phyloP scores from a whole-genome alignment of 37 sponge, comb jelly and placozoan species.

The Amphimedon queenslandica region DNA sequence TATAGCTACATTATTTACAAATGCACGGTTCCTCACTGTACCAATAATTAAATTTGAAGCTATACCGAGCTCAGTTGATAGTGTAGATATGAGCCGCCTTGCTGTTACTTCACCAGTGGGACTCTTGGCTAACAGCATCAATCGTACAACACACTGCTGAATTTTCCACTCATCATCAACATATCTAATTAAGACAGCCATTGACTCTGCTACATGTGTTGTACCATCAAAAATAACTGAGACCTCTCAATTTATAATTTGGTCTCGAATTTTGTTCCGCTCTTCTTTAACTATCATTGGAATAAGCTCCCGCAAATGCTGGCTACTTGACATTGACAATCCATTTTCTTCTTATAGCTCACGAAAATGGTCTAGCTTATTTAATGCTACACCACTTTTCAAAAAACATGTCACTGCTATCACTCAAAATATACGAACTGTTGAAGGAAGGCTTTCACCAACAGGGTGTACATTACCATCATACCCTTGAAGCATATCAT shows the following conservation, averaged over 20 bases:
- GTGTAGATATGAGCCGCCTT: conserved; percentile 3
- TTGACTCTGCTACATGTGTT: conserved; percentile 30
- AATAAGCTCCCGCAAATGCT: conserved; percentile 16
- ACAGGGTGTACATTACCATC: conserved; percentile 10
- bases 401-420: conserved; percentile 39
- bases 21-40: conserved; percentile 23
- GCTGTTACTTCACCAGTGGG: conserved; percentile 36
- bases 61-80: conserved; percentile 14
- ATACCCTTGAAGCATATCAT: conserved; percentile 13
- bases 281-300: conserved; percentile 25
- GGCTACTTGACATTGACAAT: conserved; percentile 9
- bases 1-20: conserved; percentile 18
- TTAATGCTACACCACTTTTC: conserved; percentile 25
- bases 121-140: conserved; percentile 37
- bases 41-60: conserved; percentile 5
- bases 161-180: conserved; percentile 19
- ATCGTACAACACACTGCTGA: conserved; percentile 9
- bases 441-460: conserved; percentile 27
- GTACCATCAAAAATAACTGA: conserved; percentile 45
- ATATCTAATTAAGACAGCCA: conserved; percentile 29
- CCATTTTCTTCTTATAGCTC: conserved; percentile 36
- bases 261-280: conserved; percentile 7
- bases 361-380: conserved; percentile 19
- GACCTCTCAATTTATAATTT: no score
- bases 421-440: neutral